Evolutionary conservation across 2,113 vertebrate species (phyloP).

Genomic region (Mesitornis unicolor): DNA sequence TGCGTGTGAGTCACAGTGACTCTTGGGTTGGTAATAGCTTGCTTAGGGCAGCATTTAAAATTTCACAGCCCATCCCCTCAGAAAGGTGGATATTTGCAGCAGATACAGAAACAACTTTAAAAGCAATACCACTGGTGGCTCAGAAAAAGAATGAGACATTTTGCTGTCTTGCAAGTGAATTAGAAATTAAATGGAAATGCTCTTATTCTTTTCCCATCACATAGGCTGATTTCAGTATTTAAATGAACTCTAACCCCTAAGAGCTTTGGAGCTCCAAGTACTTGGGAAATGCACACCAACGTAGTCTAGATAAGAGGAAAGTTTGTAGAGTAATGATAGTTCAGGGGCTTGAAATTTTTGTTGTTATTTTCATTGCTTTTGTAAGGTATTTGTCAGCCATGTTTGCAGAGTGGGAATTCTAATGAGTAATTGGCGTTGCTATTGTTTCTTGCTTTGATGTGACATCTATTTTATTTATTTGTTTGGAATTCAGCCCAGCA

Average conservation of each 20-base stretch:
- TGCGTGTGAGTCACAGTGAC: slow-evolving; percentile 7
- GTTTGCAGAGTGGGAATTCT: neutral
- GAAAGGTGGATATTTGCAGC: neutral
- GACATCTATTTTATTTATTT: slow-evolving; percentile 44
- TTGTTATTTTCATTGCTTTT: neutral
- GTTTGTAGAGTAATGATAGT: neutral
- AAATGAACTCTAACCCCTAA: neutral
- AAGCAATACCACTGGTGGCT: accelerated
- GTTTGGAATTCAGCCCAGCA: slow-evolving; percentile 41
- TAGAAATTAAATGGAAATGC: neutral
- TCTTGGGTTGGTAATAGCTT: neutral
- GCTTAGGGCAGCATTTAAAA: neutral
- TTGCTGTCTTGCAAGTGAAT: neutral
- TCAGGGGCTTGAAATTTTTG: neutral
- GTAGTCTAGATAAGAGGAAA: neutral
- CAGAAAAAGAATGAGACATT: neutral
- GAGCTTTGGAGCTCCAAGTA: neutral
- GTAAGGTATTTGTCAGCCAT: neutral
- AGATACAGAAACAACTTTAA: accelerated
- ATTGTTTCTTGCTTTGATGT: slow-evolving; percentile 34
- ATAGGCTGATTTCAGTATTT: neutral
- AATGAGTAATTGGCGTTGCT: neutral
- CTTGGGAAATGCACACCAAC: neutral
- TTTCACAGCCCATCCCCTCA: accelerated
- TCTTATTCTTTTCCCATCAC: neutral